Conservation (phyloP, 1,140 invertebrate species). For the Cydia strobilella region DNA sequence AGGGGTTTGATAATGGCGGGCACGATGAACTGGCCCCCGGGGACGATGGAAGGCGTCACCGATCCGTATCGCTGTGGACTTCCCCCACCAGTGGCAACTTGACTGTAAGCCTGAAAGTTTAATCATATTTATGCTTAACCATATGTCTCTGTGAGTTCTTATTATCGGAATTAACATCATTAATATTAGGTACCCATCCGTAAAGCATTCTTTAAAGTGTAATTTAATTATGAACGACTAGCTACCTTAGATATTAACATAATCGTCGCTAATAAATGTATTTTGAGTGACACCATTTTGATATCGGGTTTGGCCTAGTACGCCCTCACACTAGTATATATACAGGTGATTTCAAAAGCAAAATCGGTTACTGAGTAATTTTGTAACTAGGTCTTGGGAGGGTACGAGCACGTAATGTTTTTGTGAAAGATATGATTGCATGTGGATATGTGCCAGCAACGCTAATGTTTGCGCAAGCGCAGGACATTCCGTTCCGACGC, state of each 20-base stretch:
- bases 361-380: constrained; percentile 51
- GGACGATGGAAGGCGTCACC: constrained; percentile 44
- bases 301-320: constrained; percentile 18
- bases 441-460: constrained; percentile 25
- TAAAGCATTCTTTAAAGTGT: neutral
- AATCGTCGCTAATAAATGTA: neutral
- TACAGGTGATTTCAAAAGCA: constrained; percentile 57
- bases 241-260: constrained; percentile 15
- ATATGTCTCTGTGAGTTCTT: neutral
- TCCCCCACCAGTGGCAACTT: neutral
- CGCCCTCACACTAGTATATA: constrained; percentile 50
- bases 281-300: constrained; percentile 22
- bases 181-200: neutral
- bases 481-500: constrained; percentile 3
- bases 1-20: constrained; percentile 52
- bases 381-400: constrained; percentile 34
- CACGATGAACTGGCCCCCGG: constrained; percentile 50
- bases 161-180: neutral
- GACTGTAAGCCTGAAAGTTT: neutral
- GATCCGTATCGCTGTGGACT: neutral
- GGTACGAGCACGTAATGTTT: constrained; percentile 41
- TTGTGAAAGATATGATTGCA: constrained; percentile 24
- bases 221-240: neutral
- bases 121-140: neutral
- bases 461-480: neutral